A percentile compares a stretch with the other conserved stretches of the same genome.
These are phyloP conservation scores for Neelides folsomi DNA, from an alignment of 2,888 invertebrate genomes.

Conservation along the genomic window DNA sequence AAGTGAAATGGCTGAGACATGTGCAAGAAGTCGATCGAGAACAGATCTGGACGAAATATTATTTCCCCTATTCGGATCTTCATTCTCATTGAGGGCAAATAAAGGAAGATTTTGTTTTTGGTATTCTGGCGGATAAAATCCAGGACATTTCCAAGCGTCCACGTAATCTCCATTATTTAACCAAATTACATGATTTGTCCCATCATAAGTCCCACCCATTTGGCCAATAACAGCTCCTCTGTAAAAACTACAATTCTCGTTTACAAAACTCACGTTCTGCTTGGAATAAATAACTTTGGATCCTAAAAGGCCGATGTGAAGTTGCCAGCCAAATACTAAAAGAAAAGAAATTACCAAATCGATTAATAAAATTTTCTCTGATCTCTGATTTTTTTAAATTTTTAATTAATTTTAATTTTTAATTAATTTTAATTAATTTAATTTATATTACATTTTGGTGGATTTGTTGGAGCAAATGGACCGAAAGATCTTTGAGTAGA, in stretches of 20 bases:
- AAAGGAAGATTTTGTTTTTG: constrained; percentile 4
- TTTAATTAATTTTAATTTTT: too few relatives aligned
- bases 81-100: too few relatives aligned
- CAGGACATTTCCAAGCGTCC: constrained; percentile 38
- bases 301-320: background rate
- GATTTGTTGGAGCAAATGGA: too few relatives aligned
- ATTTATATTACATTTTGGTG: too few relatives aligned
- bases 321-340: background rate
- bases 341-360: too few relatives aligned
- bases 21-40: background rate
- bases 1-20: background rate
- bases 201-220: constrained; percentile 37
- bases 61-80: too few relatives aligned
- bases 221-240: constrained; percentile 14
- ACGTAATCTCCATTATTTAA: constrained; percentile 37
- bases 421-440: too few relatives aligned
- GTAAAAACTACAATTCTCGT: constrained; percentile 7
- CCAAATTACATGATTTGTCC: constrained; percentile 37
- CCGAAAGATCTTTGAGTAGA: too few relatives aligned
- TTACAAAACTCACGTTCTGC: constrained; percentile 6
- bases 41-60: too few relatives aligned
- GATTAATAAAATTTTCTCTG: too few relatives aligned
- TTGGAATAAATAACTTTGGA: background rate
- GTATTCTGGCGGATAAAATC: constrained; percentile 31
- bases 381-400: too few relatives aligned